These are phyloP conservation scores for Drosophila kepulauana DNA, from an alignment of 1,140 invertebrate genomes.

Conservation along the genomic window DNA sequence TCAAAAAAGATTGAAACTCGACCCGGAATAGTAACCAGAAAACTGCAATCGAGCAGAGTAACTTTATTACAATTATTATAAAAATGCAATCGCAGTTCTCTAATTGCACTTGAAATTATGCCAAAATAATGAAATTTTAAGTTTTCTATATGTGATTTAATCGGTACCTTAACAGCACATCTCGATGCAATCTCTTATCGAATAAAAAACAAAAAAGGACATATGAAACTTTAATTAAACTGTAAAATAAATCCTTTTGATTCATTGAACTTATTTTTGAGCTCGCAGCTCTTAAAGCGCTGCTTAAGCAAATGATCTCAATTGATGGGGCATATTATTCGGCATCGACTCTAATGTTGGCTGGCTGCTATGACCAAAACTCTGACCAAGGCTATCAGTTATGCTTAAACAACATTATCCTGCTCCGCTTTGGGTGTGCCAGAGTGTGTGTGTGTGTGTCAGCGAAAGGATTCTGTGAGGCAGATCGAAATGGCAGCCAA, in stretches of 20 bases:
- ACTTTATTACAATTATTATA: too few species aligned
- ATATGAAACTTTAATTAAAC: too few species aligned
- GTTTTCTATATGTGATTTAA: too few species aligned
- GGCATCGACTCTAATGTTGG: conserved; percentile 4
- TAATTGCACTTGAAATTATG: too few species aligned
- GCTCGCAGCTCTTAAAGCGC: background rate
- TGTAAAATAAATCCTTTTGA: too few species aligned
- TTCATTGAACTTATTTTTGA: background rate
- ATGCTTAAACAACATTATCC: conserved; percentile 27
- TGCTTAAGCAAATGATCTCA: background rate
- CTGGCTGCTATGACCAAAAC: conserved; percentile 9
- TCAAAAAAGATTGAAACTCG: background rate
- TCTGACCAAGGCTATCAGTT: conserved; percentile 40
- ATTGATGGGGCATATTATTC: conserved; percentile 2
- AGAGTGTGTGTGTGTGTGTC: background rate
- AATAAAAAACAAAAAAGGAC: background rate
- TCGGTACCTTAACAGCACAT: too few species aligned
- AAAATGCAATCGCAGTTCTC: too few species aligned
- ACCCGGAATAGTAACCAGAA: background rate
- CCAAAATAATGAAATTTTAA: too few species aligned
- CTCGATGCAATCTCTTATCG: too few species aligned
- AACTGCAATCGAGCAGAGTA: background rate
- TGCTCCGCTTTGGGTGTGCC: too few species aligned
- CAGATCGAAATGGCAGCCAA: conserved; percentile 66
- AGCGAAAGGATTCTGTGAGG: conserved; percentile 13